These are phyloP conservation scores for Abramis brama DNA, from an alignment of 2,113 vertebrate species.

Conservation along the genomic window DNA sequence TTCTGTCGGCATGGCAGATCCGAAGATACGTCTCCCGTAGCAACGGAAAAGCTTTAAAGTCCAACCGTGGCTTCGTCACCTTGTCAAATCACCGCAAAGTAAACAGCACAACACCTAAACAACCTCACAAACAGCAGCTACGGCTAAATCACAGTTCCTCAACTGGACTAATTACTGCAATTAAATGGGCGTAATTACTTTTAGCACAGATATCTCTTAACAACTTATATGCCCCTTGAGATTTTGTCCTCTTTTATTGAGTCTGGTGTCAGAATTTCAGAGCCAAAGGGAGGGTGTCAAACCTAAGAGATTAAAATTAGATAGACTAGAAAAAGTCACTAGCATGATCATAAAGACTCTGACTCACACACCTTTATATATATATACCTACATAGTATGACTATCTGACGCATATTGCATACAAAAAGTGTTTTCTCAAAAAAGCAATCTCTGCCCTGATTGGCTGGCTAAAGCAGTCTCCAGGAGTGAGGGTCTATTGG, in stretches of 20 bases:
- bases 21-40: constrained; percentile 65
- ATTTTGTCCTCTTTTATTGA: background rate
- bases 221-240: constrained; percentile 62
- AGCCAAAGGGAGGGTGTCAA: background rate
- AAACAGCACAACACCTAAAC: constrained; percentile 73
- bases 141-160: constrained; percentile 50
- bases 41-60: constrained; percentile 70
- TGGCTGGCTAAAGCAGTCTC: background rate
- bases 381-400: background rate
- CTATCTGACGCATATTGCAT: background rate
- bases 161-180: constrained; percentile 74
- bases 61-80: constrained; percentile 63
- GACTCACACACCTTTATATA: background rate
- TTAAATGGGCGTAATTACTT: constrained; percentile 77
- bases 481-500: background rate
- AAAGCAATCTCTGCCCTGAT: background rate
- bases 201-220: constrained; percentile 67
- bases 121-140: constrained; percentile 67
- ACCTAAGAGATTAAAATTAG: background rate
- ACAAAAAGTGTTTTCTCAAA: background rate
- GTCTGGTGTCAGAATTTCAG: background rate
- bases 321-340: background rate
- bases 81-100: constrained; percentile 74
- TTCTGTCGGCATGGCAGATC: constrained; percentile 65
- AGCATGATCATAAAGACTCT: background rate